Evolutionary conservation across 2,797 vertebrate genomes (phyloP), one percentile per base, ranked within the genome.

Genomic region (Lithobates pipiens): DNA sequence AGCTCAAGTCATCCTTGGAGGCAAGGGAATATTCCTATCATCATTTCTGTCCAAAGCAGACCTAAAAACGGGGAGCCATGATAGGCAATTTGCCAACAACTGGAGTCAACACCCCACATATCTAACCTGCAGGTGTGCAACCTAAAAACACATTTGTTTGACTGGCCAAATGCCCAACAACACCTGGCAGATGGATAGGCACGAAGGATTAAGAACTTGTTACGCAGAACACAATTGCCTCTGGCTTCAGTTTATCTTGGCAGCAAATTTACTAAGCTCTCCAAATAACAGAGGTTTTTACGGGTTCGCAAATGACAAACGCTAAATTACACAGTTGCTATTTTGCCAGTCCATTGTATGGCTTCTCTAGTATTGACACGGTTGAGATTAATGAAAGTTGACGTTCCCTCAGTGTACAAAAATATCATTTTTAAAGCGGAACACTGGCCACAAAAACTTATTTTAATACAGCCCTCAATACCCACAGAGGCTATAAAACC

Each of bases 211-310:
- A 39, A 10, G 27, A 61, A 72, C 42, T 11, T 46, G 44, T 46
- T 46, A 46, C 13, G 50, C 70, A 3, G 57, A 44, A 32, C 67
- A 15, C 34, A 1, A 75, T 82, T 67, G 73, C 54, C n/a, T 73
- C 18, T 25, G 54, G n/a, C 80, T 39, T 32, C 34, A 9, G 32
- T 39, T 67, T 65, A 32, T 65, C 34, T 75, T 82, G 70, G 80
- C 71, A 82, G 39, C 23, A 75, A 39, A 29, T 39, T 29, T 5
- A 13, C 34, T 61, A 29, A 25, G 69, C n/a, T 34, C 32, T 65
- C 54, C n/a, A 25, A 18, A 39, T 32, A 80, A 32, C 63, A 80
- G 67, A 57, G 9, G 80, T 32, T 32, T 46, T 80, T 50, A 21
- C 44, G 29, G 67, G 78, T 82, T 67, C 16, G 36, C 32, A 18